phyloP scores from a whole-genome alignment of 2,797 vertebrate genomes.

The Amphiprion clarkii region DNA sequence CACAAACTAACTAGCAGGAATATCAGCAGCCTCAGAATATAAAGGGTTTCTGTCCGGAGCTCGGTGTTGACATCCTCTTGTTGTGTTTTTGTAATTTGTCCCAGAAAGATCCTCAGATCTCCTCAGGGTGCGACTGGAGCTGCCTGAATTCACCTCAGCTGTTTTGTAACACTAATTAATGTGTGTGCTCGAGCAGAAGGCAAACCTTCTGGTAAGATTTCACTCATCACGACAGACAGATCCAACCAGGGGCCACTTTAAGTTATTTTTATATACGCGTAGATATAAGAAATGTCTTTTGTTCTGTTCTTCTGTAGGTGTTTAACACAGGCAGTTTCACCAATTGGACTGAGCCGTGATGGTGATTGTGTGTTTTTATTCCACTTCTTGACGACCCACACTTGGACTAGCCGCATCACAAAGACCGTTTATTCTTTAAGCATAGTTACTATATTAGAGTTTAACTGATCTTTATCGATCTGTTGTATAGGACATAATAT shows the following conservation, averaged over 20 bases:
- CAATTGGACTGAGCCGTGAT: constrained; percentile 25
- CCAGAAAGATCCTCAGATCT: constrained; percentile 54
- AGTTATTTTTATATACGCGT: background rate
- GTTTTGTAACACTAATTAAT: constrained; percentile 36
- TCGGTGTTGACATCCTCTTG: background rate
- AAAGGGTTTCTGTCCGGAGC: background rate
- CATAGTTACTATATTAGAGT: constrained; percentile 24
- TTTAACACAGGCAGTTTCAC: constrained; percentile 28
- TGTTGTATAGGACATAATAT: constrained; percentile 45
- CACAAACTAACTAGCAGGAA: no score
- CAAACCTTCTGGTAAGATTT: constrained; percentile 32
- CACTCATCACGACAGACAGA: constrained; percentile 12
- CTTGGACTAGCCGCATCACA: constrained; percentile 38
- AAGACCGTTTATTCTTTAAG: constrained; percentile 46
- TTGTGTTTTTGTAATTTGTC: constrained; percentile 1
- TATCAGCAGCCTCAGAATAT: no score
- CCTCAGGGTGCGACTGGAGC: constrained; percentile 55
- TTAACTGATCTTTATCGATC: constrained; percentile 52
- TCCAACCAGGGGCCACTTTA: constrained; percentile 39
- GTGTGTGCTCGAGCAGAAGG: constrained; percentile 14
- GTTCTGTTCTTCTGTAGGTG: constrained; percentile 17
- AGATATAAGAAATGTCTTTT: constrained; percentile 26
- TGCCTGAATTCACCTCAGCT: constrained; percentile 49
- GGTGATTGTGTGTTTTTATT: constrained; percentile 48
- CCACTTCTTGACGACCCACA: constrained; percentile 14